phyloP scores from a whole-genome alignment of 2,888 invertebrate genomes.

The Fragum fragum region DNA sequence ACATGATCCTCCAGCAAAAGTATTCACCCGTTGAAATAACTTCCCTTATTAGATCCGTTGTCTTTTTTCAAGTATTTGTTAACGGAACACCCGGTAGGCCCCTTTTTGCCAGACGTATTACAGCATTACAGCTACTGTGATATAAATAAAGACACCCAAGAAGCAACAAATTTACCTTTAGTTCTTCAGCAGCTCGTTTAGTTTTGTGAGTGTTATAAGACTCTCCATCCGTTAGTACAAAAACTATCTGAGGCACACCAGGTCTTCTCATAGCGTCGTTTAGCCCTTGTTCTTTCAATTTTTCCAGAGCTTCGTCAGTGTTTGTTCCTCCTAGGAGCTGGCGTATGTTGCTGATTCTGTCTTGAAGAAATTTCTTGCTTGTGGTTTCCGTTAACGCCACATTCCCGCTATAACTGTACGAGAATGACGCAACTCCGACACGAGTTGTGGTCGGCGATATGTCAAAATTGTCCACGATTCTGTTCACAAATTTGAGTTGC shows the following conservation, averaged over 20 bases:
- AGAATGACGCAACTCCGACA: constrained; percentile 66
- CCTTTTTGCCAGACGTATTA: too few species aligned
- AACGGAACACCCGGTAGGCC: too few species aligned
- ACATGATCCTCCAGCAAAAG: too few species aligned
- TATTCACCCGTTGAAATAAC: too few species aligned
- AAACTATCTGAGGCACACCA: constrained; percentile 57
- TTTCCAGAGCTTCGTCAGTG: constrained; percentile 63
- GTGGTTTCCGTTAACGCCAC: constrained; percentile 49
- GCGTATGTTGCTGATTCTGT: constrained; percentile 47
- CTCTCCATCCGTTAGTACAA: constrained; percentile 69
- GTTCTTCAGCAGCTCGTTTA: constrained; percentile 48
- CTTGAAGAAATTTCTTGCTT: constrained; percentile 44
- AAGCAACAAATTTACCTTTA: too few species aligned
- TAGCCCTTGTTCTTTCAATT: constrained; percentile 46
- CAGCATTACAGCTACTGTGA: too few species aligned
- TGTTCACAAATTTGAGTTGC: constrained; percentile 72
- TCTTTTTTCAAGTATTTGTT: too few species aligned
- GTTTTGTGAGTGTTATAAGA: constrained; percentile 56
- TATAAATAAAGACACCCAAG: too few species aligned
- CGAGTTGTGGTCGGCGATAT: constrained; percentile 68
- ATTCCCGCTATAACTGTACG: constrained; percentile 49
- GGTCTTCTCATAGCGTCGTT: constrained; percentile 37
- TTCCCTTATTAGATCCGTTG: too few species aligned
- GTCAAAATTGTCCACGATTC: constrained; percentile 70
- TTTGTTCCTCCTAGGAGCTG: constrained; percentile 65